Base-by-base conservation (phyloP, 2,797 vertebrate species). In the Notolepis coatsorum region DNA sequence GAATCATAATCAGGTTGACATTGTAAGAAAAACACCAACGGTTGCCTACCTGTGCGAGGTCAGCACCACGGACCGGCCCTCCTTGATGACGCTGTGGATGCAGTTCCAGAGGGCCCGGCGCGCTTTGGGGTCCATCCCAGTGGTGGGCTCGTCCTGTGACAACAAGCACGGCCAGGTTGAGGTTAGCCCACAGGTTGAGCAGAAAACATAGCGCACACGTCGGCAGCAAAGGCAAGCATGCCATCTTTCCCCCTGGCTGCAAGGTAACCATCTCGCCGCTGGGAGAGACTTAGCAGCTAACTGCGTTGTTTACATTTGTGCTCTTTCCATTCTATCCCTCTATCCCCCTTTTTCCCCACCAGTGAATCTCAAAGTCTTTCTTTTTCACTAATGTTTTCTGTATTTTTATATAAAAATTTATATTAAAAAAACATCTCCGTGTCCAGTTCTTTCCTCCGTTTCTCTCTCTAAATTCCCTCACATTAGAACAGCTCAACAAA, bases 51-150 rank as follows among this genome's bases (percentile, higher is more conserved):
- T 99, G 76, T 99, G 97, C 28, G 97, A 98, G 21, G 97, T 99
- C 15, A 99, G 95, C 54, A 99, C 95, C 1, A 99, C 91, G 0
- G 96, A 98, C 80, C 97, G 92, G 1, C 97, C 96, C 79, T 96
- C 95, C 75, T 97, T 98, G 85, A 99, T 93, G 24, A 99, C 72
- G 58, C 95, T 95, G 54, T 95, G 90, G 76, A 97, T 97, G 53
- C 95, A 97, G 87, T 96, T 96, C 97, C 97, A 99, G 47, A 99
- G 82, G 20, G 98, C 97, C 12, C 97, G 86, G n/a, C 96, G 94
- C 31, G 97, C 96, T 76, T 96, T 97, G 55, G 97, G 97, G 79
- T 99, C 97, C 97, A 99, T 99, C 10, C 96, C 97, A 0, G 97
- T 99, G 41, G 97, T 98, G 47, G 97, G 97, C 69, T 98, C 97